Base-by-base conservation (phyloP, 2,888 invertebrate species). In the Ophion costatus region DNA sequence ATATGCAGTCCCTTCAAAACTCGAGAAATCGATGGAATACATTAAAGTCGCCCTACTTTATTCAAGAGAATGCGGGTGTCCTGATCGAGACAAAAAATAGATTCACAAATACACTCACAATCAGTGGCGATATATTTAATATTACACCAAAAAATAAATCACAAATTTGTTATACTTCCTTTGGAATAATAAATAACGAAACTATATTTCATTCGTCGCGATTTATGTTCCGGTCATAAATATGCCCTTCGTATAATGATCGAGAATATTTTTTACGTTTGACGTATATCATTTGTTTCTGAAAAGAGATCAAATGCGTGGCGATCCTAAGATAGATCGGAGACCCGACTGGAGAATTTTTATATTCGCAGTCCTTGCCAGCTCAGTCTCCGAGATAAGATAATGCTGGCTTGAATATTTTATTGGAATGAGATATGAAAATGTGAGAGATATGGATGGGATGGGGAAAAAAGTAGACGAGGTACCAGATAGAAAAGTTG, bases 321-420 rank as follows among this genome's bases (percentile, higher is more conserved):
- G 33, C 20, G 17, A 66, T n/a, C 20, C 38, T 7, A 7, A 33
- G 38, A n/a, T 4, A 9, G 7, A 20, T n/a, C 9, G 22, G n/a
- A 11, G 33, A 56, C n/a, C 10, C 24, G 56, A 33, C 57, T 71
- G 29, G 33, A 4, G 56, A 51, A 51, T 17, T 71, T 71, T 57
- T 57, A 56, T 33, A 33, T 57, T 33, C 33, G 7, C 24, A 20
- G 33, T 57, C 9, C n/a, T 56, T 1, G n/a, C 10, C 56, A 33
- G 57, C 56, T 57, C 24, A 29, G 29, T 56, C 29, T 71, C 17
- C 51, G 7, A 17, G 70, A 56, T 17, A 42, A 56, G 17, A 51
- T 56, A 33, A 57, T 42, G 51, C 56, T 22, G 70, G 11, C 56
- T 33, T 57, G n/a, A 33, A 57, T 71, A 71, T 56, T 29, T 70